Evolutionary conservation across 1,140 invertebrate species (phyloP).

Genomic region (Heliconius hermathena): DNA sequence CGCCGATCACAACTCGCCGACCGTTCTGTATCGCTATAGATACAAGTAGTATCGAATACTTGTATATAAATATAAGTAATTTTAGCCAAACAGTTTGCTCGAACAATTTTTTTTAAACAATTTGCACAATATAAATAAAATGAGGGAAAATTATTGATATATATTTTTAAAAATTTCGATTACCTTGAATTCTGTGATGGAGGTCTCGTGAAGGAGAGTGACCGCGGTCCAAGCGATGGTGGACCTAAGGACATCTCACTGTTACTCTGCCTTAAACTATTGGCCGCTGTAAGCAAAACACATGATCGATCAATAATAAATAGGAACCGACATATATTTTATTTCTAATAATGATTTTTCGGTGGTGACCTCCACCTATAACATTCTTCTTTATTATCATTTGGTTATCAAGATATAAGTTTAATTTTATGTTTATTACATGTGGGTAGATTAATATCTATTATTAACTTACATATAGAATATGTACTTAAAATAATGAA

Average conservation of each 20-base stretch:
- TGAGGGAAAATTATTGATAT: no score
- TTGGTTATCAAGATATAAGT: background rate
- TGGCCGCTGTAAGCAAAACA: slow-evolving; percentile 53
- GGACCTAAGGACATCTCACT: slow-evolving; percentile 76
- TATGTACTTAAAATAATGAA: no score
- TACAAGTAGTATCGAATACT: no score
- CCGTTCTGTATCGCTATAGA: no score
- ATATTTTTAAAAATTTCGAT: background rate
- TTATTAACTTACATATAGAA: no score
- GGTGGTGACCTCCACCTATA: no score
- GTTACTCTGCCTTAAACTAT: slow-evolving; percentile 69
- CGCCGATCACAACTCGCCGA: no score
- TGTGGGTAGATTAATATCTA: no score
- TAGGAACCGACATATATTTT: background rate
- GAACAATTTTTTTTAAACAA: no score
- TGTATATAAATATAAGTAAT: no score
- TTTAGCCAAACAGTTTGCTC: no score
- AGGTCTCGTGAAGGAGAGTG: slow-evolving; percentile 75
- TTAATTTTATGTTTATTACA: background rate
- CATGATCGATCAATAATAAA: background rate
- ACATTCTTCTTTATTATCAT: background rate
- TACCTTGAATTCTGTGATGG: slow-evolving; percentile 61
- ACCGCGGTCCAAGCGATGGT: slow-evolving; percentile 70
- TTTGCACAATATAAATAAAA: no score
- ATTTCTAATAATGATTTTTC: background rate